phyloP scores from a whole-genome alignment of 2,888 invertebrate genomes.

The Drosophila neoperkinsi region DNA sequence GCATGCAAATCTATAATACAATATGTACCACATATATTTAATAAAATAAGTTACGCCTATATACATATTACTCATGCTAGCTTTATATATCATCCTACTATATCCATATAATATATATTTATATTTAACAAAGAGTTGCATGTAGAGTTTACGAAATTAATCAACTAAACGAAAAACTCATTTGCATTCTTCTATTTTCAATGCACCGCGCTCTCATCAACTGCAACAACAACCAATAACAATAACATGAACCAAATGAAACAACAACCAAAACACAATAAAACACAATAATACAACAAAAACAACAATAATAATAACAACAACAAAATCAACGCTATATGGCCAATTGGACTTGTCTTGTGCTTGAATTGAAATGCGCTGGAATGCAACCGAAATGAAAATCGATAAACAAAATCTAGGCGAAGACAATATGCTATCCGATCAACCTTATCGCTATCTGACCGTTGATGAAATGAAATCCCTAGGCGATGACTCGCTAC shows the following conservation, averaged over 20 bases:
- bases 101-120: slow-evolving; percentile 45
- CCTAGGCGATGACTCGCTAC: slow-evolving; percentile 95
- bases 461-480: slow-evolving; percentile 98
- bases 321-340: slow-evolving; percentile 65
- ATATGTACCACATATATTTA: slow-evolving; percentile 17
- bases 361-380: slow-evolving; percentile 71
- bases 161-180: slow-evolving; percentile 73
- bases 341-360: slow-evolving; percentile 77
- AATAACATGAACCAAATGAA: slow-evolving; percentile 41
- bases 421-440: slow-evolving; percentile 95
- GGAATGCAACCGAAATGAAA: slow-evolving; percentile 68
- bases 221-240: slow-evolving; percentile 21
- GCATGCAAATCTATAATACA: slow-evolving; percentile 38
- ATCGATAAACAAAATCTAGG: slow-evolving; percentile 86
- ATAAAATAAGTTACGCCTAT: slow-evolving; percentile 28
- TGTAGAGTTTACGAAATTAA: slow-evolving; percentile 64
- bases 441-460: slow-evolving; percentile 95
- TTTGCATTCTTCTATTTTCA: slow-evolving; percentile 81
- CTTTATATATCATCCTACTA: slow-evolving; percentile 54
- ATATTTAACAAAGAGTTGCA: slow-evolving; percentile 46
- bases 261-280: slow-evolving; percentile 37
- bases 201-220: slow-evolving; percentile 77
- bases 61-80: slow-evolving; percentile 55
- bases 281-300: slow-evolving; percentile 31
- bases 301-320: slow-evolving; percentile 45